phyloP scores from a whole-genome alignment of 2,113 vertebrate genomes.

The Coregonus clupeaformis region DNA sequence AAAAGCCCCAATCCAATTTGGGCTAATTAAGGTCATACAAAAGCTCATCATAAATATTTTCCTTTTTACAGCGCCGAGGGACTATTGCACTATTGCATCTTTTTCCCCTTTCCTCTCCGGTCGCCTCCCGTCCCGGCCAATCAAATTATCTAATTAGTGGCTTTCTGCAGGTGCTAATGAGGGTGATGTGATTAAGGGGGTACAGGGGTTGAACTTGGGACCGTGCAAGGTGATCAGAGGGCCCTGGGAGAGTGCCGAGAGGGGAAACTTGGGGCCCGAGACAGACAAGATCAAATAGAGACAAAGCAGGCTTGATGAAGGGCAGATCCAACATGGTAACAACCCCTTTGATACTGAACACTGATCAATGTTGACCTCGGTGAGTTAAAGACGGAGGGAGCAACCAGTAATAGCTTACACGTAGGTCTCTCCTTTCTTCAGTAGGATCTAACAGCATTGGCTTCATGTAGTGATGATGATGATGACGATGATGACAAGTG shows the following conservation, averaged over 20 bases:
- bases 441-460: too few species aligned
- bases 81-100: conserved; percentile 11
- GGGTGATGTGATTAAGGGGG: conserved; percentile 45
- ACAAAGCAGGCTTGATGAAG: conserved; percentile 16
- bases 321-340: too few species aligned
- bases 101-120: conserved; percentile 9
- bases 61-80: neutral
- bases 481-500: too few species aligned
- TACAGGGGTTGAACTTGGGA: conserved; percentile 37
- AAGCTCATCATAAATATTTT: conserved; percentile 14
- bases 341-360: too few species aligned
- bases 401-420: too few species aligned
- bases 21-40: conserved; percentile 2
- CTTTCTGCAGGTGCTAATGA: conserved; percentile 51
- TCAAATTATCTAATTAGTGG: conserved; percentile 39
- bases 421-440: too few species aligned
- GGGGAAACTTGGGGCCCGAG: too few species aligned
- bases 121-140: conserved; percentile 32
- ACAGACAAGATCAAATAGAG: conserved; percentile 11
- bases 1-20: conserved; percentile 12
- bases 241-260: conserved; percentile 9
- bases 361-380: too few species aligned
- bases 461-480: too few species aligned
- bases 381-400: too few species aligned
- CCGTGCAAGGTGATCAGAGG: conserved; percentile 34